phyloP scores from a whole-genome alignment of 2,888 invertebrate genomes.

The Caenorhabditis macrosperma region DNA sequence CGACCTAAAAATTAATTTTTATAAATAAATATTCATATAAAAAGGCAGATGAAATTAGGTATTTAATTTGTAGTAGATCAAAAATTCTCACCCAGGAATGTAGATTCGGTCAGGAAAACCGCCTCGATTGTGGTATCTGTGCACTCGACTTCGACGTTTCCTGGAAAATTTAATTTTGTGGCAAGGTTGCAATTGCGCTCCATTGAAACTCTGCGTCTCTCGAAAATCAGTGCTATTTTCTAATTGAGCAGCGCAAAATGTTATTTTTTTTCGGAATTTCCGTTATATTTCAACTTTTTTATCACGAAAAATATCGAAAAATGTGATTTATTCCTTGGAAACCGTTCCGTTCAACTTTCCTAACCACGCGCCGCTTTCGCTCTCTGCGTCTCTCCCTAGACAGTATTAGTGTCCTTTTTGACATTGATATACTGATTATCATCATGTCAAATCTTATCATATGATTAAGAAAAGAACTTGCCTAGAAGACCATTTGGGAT shows the following conservation, averaged over 20 bases:
- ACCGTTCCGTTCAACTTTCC: slow-evolving; percentile 41
- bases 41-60: background rate
- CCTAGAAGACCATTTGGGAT: slow-evolving; percentile 59
- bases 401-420: slow-evolving; percentile 1
- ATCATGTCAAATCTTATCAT: slow-evolving; percentile 14
- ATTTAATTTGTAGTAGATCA: background rate
- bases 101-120: slow-evolving; percentile 77
- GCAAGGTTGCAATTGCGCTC: too few species aligned
- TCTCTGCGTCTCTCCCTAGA: slow-evolving; percentile 12
- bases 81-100: slow-evolving; percentile 61
- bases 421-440: slow-evolving; percentile 40
- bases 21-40: too few species aligned
- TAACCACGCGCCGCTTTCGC: slow-evolving; percentile 14
- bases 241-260: background rate
- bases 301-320: background rate
- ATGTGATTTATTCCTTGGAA: background rate
- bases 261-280: background rate
- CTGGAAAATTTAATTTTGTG: slow-evolving; percentile 63
- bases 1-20: slow-evolving; percentile 73
- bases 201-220: background rate
- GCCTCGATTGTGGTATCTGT: slow-evolving; percentile 78
- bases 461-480: slow-evolving; percentile 18
- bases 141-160: slow-evolving; percentile 79
- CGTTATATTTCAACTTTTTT: too few species aligned
- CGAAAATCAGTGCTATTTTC: background rate